Base-by-base conservation (phyloP, 2,888 invertebrate species). In the Amblyteles armatorius region DNA sequence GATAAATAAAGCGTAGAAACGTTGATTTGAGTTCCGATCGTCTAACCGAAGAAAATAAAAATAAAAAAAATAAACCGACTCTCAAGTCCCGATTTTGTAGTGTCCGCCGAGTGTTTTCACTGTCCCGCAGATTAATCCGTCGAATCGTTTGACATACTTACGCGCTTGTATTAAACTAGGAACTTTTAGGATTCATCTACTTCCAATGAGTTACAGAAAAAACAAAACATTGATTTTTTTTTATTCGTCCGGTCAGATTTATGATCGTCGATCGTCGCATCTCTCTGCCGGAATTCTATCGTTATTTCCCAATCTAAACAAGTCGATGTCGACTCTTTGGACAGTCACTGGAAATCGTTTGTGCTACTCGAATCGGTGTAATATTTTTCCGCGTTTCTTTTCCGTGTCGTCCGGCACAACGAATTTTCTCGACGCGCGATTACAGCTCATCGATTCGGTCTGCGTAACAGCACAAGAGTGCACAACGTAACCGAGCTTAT, bases 331-430 rank as follows among this genome's bases (percentile, higher is more conserved):
- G 65, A 68, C 60, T 81, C 85, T 85, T 79, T 77, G 79, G 79
- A 77, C 69, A 83, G 57, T 83, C 76, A 87, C 85, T 65, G 76
- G 69, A 65, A 60, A 76, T 74, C 79, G 74, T 68, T 73, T 73
- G n/a, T 11, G 19, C 33, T 3, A 29, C n/a, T 26, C 60, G 13
- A 60, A 60, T 60, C 11, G n/a, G 33, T n/a, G 60, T 16, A 22
- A n/a, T 67, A 13, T 55, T 65, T 40, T 40, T 4, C 22, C 9
- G 7, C 22, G 29, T 48, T 22, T 22, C 19, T 40, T 50, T 44
- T 50, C 29, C 13, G 22, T n/a, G n/a, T 33, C 50, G 13, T 65
- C 36, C 33, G 29, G 36, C 50, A n/a, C 26, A 40, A 48, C 26
- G 26, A 57, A 57, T 29, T 19, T 76, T 69, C 9, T 69, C 22